Percentiles rank a stretch among this genome's conserved stretches.
Conservation (phyloP, 1,140 invertebrate genomes). For the Probaryconus sp. region DNA sequence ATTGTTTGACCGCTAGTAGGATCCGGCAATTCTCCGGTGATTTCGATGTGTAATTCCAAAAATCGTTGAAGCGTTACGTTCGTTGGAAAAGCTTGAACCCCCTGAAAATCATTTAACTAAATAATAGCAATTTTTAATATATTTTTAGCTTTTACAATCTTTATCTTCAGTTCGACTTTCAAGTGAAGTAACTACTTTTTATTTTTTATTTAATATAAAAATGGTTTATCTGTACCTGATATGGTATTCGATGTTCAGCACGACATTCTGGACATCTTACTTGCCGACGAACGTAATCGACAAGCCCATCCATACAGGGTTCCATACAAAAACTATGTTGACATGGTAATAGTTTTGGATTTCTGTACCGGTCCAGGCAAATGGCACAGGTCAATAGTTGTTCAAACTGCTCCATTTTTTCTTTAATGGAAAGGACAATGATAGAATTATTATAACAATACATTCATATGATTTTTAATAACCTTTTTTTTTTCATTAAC, state of each 20-base stretch:
- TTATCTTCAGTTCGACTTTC: too few species aligned
- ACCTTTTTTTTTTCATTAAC: too few species aligned
- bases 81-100: conserved; percentile 95
- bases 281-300: conserved; percentile 95
- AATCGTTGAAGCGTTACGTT: conserved; percentile 97
- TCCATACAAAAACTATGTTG: conserved; percentile 99
- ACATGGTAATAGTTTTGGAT: conserved; percentile 98
- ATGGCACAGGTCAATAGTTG: conserved; percentile 98
- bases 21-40: conserved; percentile 93
- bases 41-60: conserved; percentile 95
- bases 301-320: conserved; percentile 97
- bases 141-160: too few species aligned
- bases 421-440: conserved; percentile 29
- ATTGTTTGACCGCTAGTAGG: conserved; percentile 91
- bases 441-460: conserved; percentile 8
- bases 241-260: conserved; percentile 97
- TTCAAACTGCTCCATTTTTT: conserved; percentile 96
- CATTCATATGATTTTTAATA: too few species aligned
- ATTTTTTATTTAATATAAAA: too few species aligned
- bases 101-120: conserved; percentile 73
- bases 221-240: conserved; percentile 80
- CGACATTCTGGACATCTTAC: conserved; percentile 99
- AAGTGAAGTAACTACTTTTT: too few species aligned
- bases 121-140: too few species aligned
- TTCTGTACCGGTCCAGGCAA: conserved; percentile 97